Conservation (phyloP, 2,888 invertebrate genomes). For the Temnothorax rugatulus region DNA sequence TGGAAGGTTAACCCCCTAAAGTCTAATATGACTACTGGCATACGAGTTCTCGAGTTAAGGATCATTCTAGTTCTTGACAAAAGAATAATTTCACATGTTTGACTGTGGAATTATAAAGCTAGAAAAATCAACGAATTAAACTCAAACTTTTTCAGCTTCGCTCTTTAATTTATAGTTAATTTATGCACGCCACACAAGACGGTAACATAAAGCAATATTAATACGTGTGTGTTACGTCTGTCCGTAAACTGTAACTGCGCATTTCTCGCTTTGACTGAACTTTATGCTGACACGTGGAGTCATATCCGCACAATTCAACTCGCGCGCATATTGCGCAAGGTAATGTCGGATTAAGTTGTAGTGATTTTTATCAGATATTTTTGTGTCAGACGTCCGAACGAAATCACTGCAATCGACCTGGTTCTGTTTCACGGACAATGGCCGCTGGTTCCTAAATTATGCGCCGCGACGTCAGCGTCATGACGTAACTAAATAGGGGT, state of each 20-base stretch:
- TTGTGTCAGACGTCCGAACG: not conserved
- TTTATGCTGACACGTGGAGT: not conserved
- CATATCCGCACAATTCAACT: not conserved
- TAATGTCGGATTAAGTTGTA: constrained; percentile 20
- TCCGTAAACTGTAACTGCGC: constrained; percentile 1
- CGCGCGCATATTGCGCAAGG: not conserved
- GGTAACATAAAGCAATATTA: not conserved
- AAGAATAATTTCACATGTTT: not conserved
- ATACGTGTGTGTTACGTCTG: constrained; percentile 1
- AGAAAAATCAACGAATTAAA: not conserved
- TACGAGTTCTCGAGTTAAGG: too few species aligned
- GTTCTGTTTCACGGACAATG: constrained; percentile 45
- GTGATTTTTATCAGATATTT: constrained; percentile 22
- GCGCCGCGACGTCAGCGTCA: constrained; percentile 28
- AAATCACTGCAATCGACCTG: constrained; percentile 44
- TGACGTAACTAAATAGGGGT: constrained; percentile 51
- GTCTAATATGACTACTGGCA: too few species aligned
- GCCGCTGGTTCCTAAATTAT: constrained; percentile 46
- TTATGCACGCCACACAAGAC: not conserved
- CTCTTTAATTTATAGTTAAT: not conserved
- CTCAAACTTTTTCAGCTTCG: not conserved
- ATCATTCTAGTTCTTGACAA: not conserved
- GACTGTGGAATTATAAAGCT: not conserved
- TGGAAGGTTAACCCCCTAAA: too few species aligned
- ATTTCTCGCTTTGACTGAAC: not conserved